Evolutionary conservation across 2,113 vertebrate genomes (phyloP).

Genomic region (Probosciger aterrimus): DNA sequence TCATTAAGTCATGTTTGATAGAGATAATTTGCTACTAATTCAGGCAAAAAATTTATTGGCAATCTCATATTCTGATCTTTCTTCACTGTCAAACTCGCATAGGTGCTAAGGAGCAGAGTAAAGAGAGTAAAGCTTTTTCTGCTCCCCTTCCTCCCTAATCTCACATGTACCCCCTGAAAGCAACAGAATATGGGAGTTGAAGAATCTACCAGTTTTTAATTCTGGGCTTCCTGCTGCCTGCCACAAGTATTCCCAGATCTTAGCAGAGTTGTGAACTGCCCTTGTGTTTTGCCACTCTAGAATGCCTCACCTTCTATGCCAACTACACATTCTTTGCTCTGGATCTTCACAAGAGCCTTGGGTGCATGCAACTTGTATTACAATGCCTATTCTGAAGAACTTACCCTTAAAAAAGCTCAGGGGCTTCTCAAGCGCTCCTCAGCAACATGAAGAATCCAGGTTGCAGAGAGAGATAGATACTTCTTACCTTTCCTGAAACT

Average conservation of each 20-base stretch:
- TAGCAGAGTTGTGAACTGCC: background rate
- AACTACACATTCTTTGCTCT: background rate
- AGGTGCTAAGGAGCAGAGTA: background rate
- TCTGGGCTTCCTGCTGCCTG: background rate
- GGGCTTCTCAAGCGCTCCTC: background rate
- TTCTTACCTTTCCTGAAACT: background rate
- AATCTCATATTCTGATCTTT: background rate
- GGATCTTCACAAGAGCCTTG: background rate
- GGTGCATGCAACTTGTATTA: background rate
- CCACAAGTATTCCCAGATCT: background rate
- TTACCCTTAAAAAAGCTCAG: background rate
- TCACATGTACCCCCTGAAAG: background rate
- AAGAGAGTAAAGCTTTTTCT: background rate
- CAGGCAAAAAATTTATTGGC: background rate
- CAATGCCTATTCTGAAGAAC: background rate
- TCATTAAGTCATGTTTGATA: background rate
- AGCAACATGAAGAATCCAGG: background rate
- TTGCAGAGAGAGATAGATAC: background rate
- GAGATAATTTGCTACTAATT: background rate
- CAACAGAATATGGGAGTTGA: background rate
- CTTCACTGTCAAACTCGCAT: background rate
- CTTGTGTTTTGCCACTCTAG: background rate
- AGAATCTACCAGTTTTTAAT: background rate
- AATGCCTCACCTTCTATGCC: background rate
- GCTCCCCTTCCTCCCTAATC: background rate